Evolutionary conservation across 2,113 vertebrate genomes (phyloP).

Genomic region (Gallinago paraguaiae): DNA sequence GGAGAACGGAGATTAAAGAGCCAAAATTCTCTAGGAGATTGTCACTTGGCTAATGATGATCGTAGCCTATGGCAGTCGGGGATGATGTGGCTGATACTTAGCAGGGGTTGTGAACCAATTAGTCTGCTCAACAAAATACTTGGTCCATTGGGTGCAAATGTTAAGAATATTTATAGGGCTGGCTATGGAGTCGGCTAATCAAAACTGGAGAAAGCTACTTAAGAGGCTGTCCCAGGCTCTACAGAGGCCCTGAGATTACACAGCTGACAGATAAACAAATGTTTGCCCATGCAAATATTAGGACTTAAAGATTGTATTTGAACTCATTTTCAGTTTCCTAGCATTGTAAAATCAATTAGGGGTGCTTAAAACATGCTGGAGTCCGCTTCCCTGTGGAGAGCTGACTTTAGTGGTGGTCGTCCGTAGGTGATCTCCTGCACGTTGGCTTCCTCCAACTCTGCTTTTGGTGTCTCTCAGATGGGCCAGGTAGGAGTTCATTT

Average conservation of each 20-base stretch:
- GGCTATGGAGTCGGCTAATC: conserved; percentile 8
- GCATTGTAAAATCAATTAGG: conserved; percentile 17
- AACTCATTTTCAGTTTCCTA: neutral
- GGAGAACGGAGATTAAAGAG: conserved; percentile 62
- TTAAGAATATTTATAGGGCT: conserved; percentile 60
- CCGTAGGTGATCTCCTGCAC: neutral
- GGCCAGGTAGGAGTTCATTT: neutral
- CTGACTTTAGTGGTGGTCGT: neutral
- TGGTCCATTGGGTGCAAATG: conserved; percentile 64
- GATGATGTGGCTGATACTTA: conserved; percentile 65
- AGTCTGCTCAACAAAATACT: conserved; percentile 61
- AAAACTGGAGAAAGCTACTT: conserved; percentile 36
- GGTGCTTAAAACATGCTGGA: neutral
- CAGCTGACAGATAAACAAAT: conserved; percentile 50
- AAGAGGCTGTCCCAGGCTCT: conserved; percentile 23
- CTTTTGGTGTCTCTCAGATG: neutral
- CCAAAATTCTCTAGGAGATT: conserved; percentile 68
- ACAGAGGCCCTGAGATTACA: conserved; percentile 7
- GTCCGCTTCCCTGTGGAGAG: neutral
- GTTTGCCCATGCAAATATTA: conserved; percentile 28
- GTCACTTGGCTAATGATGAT: conserved; percentile 68
- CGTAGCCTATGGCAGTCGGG: conserved; percentile 44
- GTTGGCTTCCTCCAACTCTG: neutral
- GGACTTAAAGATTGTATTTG: neutral
- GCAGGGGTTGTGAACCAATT: conserved; percentile 72